Evolutionary conservation across 2,113 vertebrate species (phyloP), one percentile per base, ranked within the genome.

Genomic region (Tetrao urogallus): DNA sequence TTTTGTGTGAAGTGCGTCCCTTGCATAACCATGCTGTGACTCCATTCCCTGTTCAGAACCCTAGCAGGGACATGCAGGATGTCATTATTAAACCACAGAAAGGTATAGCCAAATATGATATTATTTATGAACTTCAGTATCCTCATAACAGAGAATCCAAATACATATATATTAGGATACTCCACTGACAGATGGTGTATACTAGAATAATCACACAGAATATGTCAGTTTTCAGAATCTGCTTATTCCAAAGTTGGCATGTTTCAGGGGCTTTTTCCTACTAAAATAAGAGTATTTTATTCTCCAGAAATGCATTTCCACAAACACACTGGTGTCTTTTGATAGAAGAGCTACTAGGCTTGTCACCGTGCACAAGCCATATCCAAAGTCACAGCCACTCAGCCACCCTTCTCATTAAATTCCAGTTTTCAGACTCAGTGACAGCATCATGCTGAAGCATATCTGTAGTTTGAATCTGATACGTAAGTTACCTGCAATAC

Each of bases 111-210:
- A 79, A 28, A 88, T 92, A 92, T 45, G 30, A 83, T 86, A 95
- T 90, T 15, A 90, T 89, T 93, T 95, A 86, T 87, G 58, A 92
- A 81, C 83, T 79, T 93, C 74, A 80, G 65, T 67, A 90, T 63
- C 72, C 57, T 70, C 10, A 0, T 70, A 88, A 70, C 32, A 90
- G 90, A 95, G 78, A 94, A 94, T 86, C 93, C 92, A 94, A 95
- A 94, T 90, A 96, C 48, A 89, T 90, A 95, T 96, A 97, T 96
- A 97, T 96, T 96, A 95, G 88, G 95, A 91, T 90, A 75, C 65
- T 78, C 76, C 88, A 56, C 89, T 93, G 94, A 95, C 96, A 96
- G 95, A 94, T 92, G 93, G 94, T 17, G 0, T 82, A 89, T 50
- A 93, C 89, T 77, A 82, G 76, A 96, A 90, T 94, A 96, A 94